Evolutionary conservation across 2,797 vertebrate genomes (phyloP).

Genomic region (Rousettus madagascariensis): DNA sequence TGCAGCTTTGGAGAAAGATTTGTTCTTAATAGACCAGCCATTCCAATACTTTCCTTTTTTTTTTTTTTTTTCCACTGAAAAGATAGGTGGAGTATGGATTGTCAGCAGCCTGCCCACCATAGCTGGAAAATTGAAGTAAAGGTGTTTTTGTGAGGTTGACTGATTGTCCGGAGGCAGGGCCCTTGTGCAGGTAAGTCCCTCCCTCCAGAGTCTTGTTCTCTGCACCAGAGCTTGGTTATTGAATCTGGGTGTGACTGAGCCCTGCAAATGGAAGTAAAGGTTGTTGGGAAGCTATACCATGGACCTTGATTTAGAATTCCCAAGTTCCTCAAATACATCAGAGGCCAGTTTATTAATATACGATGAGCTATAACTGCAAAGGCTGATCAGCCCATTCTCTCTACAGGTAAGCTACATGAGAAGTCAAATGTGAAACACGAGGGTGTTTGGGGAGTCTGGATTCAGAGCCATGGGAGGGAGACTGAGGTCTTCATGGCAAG

Average conservation of each 20-base stretch:
- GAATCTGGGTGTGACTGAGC: background rate
- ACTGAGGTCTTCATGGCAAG: background rate
- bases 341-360: background rate
- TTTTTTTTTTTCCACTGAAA: background rate
- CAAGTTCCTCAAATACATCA: background rate
- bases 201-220: background rate
- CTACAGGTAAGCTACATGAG: background rate
- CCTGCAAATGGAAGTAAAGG: background rate
- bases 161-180: background rate
- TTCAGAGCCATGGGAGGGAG: background rate
- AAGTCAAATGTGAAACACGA: background rate
- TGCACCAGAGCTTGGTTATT: background rate
- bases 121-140: background rate
- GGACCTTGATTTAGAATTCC: background rate
- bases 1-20: background rate
- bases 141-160: background rate
- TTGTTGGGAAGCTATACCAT: background rate
- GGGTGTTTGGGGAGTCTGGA: background rate
- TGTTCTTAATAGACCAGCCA: no score
- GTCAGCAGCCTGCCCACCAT: background rate
- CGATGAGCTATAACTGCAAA: background rate
- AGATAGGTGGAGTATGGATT: background rate
- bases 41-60: no score
- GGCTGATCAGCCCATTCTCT: background rate
- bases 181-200: background rate